phyloP scores from a whole-genome alignment of 2,888 invertebrate species.

The Habrosyne pyritoides region DNA sequence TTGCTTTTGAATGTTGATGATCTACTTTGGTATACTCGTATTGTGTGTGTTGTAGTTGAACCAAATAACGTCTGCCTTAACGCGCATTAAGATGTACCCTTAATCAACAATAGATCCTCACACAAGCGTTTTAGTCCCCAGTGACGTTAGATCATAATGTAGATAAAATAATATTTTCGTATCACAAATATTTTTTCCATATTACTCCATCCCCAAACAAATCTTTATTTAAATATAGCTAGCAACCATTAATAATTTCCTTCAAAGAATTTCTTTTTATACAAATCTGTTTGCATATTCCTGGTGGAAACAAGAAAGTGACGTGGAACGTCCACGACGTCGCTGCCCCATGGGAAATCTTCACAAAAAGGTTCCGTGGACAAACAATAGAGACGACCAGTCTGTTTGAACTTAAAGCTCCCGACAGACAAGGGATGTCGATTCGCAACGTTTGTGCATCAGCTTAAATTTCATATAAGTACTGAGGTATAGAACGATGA shows the following conservation, averaged over 20 bases:
- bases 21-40: background rate
- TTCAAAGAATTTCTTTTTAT: slow-evolving; percentile 44
- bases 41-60: background rate
- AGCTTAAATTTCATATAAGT: slow-evolving; percentile 22
- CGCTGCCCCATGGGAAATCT: slow-evolving; percentile 71
- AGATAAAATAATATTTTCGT: background rate
- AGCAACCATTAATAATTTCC: slow-evolving; percentile 40
- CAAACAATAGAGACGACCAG: slow-evolving; percentile 63
- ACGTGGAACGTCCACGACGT: slow-evolving; percentile 53
- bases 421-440: slow-evolving; percentile 18
- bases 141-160: background rate
- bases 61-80: too few species aligned
- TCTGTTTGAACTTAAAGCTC: slow-evolving; percentile 53
- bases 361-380: slow-evolving; percentile 68
- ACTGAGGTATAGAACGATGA: background rate
- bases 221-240: slow-evolving; percentile 16
- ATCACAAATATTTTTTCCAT: background rate
- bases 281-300: slow-evolving; percentile 69
- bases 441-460: background rate
- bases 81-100: too few species aligned
- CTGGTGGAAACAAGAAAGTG: slow-evolving; percentile 62
- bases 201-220: slow-evolving; percentile 11
- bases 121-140: background rate
- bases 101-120: background rate
- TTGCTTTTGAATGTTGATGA: background rate